Percentiles rank a stretch among this genome's conserved stretches.
phyloP scores from a whole-genome alignment of 1,140 invertebrate genomes.

The Drosophila pandora region DNA sequence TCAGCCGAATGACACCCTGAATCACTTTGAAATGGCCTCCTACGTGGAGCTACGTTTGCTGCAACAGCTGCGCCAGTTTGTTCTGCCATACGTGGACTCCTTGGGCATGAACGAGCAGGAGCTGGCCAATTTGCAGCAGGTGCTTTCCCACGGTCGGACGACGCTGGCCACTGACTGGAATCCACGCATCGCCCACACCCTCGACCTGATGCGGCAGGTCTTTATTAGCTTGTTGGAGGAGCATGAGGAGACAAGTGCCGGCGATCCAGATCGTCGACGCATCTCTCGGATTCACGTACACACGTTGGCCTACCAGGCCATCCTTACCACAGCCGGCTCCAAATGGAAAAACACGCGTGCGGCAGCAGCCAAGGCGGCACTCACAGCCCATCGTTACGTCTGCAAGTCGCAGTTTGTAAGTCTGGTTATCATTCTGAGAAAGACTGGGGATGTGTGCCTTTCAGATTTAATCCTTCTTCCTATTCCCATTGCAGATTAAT shows the following conservation, averaged over 20 bases:
- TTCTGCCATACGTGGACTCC: conserved; percentile 92
- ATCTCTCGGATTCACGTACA: conserved; percentile 93
- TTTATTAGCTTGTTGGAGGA: conserved; percentile 86
- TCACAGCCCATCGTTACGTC: conserved; percentile 93
- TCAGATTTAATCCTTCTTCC: not conserved
- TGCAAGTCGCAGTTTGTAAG: conserved; percentile 89
- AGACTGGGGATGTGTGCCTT: not conserved
- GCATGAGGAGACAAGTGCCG: conserved; percentile 34
- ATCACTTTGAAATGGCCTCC: conserved; percentile 96
- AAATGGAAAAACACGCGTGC: conserved; percentile 91
- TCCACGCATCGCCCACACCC: conserved; percentile 90
- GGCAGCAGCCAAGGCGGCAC: conserved; percentile 92
- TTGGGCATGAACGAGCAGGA: conserved; percentile 96
- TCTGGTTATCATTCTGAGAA: not conserved
- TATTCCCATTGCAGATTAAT: conserved; percentile 85
- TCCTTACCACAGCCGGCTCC: conserved; percentile 87
- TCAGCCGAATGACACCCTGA: conserved; percentile 86
- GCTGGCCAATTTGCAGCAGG: conserved; percentile 90
- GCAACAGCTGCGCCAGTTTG: conserved; percentile 87
- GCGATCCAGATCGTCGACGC: conserved; percentile 81
- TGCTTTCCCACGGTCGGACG: conserved; percentile 89
- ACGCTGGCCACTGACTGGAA: conserved; percentile 91
- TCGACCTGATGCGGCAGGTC: conserved; percentile 93
- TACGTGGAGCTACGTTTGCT: conserved; percentile 90
- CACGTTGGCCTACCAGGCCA: conserved; percentile 94